Base-by-base conservation (phyloP, 2,797 vertebrate genomes). In the Urocyon cinereoargenteus region DNA sequence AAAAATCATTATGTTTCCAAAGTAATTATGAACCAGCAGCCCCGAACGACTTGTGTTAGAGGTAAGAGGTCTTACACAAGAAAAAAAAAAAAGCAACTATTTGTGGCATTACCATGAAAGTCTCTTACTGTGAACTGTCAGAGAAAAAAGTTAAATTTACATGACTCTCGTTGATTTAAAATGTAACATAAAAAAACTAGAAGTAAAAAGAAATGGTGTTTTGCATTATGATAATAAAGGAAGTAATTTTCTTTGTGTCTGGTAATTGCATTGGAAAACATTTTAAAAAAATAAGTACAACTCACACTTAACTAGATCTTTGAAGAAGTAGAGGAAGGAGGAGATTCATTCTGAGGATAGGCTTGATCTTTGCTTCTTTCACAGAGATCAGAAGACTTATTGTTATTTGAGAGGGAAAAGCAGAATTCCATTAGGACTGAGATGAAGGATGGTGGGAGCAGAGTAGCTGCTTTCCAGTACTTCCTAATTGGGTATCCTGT, bases 161-260 rank as follows among this genome's bases (percentile, higher is more conserved):
- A 92, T 92, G 75, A n/a, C 73, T 86, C 66, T 87, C 2, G 24
- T 75, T 97, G 82, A 75, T 70, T 93, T 86, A 66, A 96, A 79
- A 90, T 88, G 81, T 77, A 89, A 49, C 57, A 36, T 79, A 83
- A 79, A 88, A 96, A 91, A 68, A 22, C 64, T 62, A 8, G 4
- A 95, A 83, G 89, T 24, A 97, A 72, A 78, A 92, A 96, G 94
- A 90, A 96, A 96, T 92, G 57, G 5, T 77, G 14, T 31, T 96
- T 97, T 96, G 85, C n/a, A 40, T 96, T 96, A 90, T 45, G 95
- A 79, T 77, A 91, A n/a, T n/a, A n/a, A n/a, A n/a, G n/a, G n/a
- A n/a, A n/a, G n/a, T n/a, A n/a, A n/a, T n/a, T n/a, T n/a, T n/a
- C n/a, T n/a, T n/a, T n/a, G n/a, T n/a, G n/a, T n/a, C n/a, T n/a